Evolutionary conservation across 1,140 invertebrate species (phyloP).

Genomic region (Adoxophyes honmai): DNA sequence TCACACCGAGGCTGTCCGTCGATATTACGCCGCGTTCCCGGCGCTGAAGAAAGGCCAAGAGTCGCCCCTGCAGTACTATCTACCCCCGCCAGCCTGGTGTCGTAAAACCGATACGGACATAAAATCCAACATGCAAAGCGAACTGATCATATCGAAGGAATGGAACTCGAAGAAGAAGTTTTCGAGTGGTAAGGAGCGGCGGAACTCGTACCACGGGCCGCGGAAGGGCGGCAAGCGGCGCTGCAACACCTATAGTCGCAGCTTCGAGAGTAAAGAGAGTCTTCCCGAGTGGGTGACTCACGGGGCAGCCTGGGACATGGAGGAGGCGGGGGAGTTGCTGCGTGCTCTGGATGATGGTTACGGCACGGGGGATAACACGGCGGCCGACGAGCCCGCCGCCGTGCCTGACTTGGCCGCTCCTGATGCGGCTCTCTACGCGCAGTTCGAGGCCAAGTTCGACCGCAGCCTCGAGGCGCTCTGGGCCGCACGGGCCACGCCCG

Average conservation of each 20-base stretch:
- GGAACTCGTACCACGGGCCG: slow-evolving; percentile 67
- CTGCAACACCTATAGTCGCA: slow-evolving; percentile 63
- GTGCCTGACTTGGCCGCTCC: too few species aligned
- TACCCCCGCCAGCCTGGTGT: slow-evolving; percentile 69
- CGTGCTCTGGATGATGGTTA: slow-evolving; percentile 73
- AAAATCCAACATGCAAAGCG: slow-evolving; percentile 66
- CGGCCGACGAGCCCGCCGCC: slow-evolving; percentile 46
- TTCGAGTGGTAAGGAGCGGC: slow-evolving; percentile 56
- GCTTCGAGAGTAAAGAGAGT: slow-evolving; percentile 65
- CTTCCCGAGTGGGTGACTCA: slow-evolving; percentile 74
- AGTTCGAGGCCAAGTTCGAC: slow-evolving; percentile 83
- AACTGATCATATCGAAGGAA: slow-evolving; percentile 61
- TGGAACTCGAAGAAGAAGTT: slow-evolving; percentile 61
- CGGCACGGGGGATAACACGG: slow-evolving; percentile 72
- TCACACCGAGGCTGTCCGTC: slow-evolving; percentile 72
- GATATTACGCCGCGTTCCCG: slow-evolving; percentile 77
- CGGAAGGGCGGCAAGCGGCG: slow-evolving; percentile 59
- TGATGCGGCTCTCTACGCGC: slow-evolving; percentile 60
- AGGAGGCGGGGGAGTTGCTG: slow-evolving; percentile 69
- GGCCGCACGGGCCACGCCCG: slow-evolving; percentile 71
- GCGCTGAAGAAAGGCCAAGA: slow-evolving; percentile 70
- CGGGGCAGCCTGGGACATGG: slow-evolving; percentile 73
- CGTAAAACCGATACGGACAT: slow-evolving; percentile 44
- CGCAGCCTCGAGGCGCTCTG: slow-evolving; percentile 81
- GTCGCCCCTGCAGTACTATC: slow-evolving; percentile 65